Base-by-base conservation (phyloP, 2,113 vertebrate genomes). In the Trichechus manatus region DNA sequence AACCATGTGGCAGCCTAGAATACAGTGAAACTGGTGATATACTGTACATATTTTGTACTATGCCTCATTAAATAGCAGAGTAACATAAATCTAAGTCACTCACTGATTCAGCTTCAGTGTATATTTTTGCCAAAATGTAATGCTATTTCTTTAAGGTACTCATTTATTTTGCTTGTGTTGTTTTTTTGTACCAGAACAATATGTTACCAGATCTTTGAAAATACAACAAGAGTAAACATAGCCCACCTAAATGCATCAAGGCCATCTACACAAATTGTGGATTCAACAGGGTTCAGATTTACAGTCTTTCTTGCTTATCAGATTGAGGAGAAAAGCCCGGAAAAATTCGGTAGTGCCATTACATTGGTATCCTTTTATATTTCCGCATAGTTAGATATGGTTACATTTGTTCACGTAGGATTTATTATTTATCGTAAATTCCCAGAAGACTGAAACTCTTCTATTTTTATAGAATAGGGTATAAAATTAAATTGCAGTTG, bases 81-180 rank as follows among this genome's bases (percentile, higher is more conserved):
- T 29, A 19, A 78, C 77, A 56, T 64, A 80, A 31, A 70, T n/a
- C 5, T 4, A 87, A 36, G 8, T 42, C 13, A 44, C 1, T 27
- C 15, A 63, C 25, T 0, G 1, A 53, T 85, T 87, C 36, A 89
- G 20, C 15, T 74, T 81, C 39, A 31, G 1, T 68, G 47, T 64
- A 63, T 70, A 44, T 78, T 29, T 44, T 87, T 33, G 1, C 39
- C 59, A 89, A 64, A n/a, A 19, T 17, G 33, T 72, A 42, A 59
- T 70, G 8, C 22, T 63, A 6, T 66, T 87, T 93, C 53, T 90
- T 83, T 47, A 86, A 61, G 87, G 11, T 86, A 23, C 59, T 36
- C 10, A 79, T 39, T 64, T 22, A 87, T 72, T n/a, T 53, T 59
- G 20, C 10, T 15, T 56, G 1, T 92, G 3, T 72, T 72, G 33